These are phyloP conservation scores for Nothocercus nigrocapillus DNA, from an alignment of 2,113 vertebrate genomes.

Conservation along the genomic window DNA sequence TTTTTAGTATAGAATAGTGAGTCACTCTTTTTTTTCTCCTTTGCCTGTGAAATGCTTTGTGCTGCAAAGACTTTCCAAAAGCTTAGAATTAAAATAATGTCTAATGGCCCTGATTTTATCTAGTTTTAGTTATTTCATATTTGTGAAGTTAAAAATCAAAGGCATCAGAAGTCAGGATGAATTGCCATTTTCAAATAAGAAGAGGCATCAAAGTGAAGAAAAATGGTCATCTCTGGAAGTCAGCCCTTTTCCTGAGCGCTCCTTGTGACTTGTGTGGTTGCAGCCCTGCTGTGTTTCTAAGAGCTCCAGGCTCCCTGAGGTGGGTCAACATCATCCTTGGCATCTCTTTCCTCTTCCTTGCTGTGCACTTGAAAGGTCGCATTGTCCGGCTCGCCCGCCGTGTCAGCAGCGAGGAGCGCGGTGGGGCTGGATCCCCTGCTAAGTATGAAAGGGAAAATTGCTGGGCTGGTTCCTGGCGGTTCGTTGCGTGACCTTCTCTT, in stretches of 20 bases:
- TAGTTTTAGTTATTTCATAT: neutral
- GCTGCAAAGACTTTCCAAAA: neutral
- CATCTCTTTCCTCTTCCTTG: neutral
- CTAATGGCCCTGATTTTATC: neutral
- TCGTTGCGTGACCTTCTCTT: neutral
- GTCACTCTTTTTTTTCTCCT: neutral
- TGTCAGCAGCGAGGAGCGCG: neutral
- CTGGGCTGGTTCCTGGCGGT: neutral
- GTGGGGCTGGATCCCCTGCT: neutral
- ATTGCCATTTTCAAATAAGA: neutral
- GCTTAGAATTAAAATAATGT: neutral
- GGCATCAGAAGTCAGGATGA: rapidly evolving
- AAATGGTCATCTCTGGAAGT: neutral
- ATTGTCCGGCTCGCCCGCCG: neutral
- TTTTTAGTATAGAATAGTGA: neutral
- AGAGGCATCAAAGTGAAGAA: neutral
- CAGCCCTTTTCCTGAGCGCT: neutral
- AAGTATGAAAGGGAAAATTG: neutral
- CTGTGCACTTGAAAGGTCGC: neutral
- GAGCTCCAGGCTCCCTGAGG: neutral
- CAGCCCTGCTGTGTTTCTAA: neutral
- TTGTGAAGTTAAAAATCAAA: neutral
- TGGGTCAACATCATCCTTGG: neutral
- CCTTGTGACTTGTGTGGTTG: neutral
- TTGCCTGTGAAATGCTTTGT: neutral